These are phyloP conservation scores for Ophiodon elongatus DNA, from an alignment of 2,113 vertebrate genomes.

Conservation along the genomic window DNA sequence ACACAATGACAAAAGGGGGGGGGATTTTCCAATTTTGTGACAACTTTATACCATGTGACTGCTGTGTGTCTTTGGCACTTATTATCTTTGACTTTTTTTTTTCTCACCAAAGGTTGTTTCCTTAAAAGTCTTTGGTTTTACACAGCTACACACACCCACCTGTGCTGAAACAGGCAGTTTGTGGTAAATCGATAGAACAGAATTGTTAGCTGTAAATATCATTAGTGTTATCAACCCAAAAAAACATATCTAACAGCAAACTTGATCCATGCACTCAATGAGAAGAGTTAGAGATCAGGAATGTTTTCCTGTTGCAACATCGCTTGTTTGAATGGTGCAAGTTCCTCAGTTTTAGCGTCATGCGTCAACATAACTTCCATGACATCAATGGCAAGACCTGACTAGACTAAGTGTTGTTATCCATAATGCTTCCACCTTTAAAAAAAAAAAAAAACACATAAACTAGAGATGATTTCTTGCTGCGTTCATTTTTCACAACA, in stretches of 20 bases:
- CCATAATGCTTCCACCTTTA: not conserved
- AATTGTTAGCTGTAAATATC: not conserved
- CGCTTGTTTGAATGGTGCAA: not conserved
- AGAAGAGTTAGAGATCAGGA: not conserved
- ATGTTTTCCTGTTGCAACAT: not conserved
- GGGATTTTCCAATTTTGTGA: not conserved
- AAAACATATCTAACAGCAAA: not conserved
- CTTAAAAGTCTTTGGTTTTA: not conserved
- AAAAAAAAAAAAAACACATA: slow-evolving; percentile 3
- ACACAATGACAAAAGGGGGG: not conserved
- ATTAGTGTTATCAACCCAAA: not conserved
- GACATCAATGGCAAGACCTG: slow-evolving; percentile 1
- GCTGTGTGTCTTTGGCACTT: not conserved
- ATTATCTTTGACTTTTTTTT: not conserved
- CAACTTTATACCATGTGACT: not conserved
- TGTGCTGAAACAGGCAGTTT: slow-evolving; percentile 6
- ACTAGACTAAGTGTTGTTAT: slow-evolving; percentile 13
- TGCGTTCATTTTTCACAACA: slow-evolving; percentile 43
- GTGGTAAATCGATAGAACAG: slow-evolving; percentile 6
- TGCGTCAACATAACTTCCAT: not conserved
- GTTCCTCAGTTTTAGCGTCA: not conserved
- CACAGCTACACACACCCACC: not conserved
- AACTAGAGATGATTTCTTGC: slow-evolving; percentile 25
- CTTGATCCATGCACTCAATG: not conserved
- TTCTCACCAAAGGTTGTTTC: not conserved